A percentile compares a stretch with the other conserved stretches of the same genome.
Evolutionary conservation across 2,113 vertebrate species (phyloP).

Genomic region (Epinephelus cyanopodus): DNA sequence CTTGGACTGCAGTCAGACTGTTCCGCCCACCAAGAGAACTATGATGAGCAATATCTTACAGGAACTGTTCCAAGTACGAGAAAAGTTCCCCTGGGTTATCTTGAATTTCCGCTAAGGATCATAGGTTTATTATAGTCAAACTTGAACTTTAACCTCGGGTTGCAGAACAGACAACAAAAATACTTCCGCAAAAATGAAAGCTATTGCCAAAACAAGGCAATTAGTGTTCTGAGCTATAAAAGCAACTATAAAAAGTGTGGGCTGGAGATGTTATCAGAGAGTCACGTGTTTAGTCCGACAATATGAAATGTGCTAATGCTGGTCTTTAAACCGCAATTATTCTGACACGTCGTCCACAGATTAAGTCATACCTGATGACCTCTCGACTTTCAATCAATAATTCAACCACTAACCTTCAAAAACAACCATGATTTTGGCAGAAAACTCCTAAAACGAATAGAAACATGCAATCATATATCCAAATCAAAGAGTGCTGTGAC

Average conservation of each 20-base stretch:
- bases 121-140: constrained; percentile 1
- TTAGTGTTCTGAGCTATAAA: neutral
- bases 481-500: neutral
- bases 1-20: constrained; percentile 57
- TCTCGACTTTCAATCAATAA: neutral
- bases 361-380: neutral
- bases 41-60: constrained; percentile 5
- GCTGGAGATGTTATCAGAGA: neutral
- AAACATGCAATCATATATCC: too few relatives aligned
- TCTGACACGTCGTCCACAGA: neutral
- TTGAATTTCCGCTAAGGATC: constrained; percentile 31
- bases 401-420: neutral
- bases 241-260: neutral
- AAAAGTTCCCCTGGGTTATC: constrained; percentile 45
- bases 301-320: neutral
- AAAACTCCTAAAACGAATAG: neutral
- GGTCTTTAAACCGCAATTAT: neutral
- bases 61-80: constrained; percentile 23
- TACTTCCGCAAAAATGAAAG: neutral
- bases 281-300: neutral
- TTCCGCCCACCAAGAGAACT: neutral
- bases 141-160: constrained; percentile 22
- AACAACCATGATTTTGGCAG: neutral
- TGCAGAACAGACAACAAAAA: neutral
- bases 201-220: neutral